Conservation (phyloP, 2,113 vertebrate genomes). For the Hemiscyllium ocellatum region DNA sequence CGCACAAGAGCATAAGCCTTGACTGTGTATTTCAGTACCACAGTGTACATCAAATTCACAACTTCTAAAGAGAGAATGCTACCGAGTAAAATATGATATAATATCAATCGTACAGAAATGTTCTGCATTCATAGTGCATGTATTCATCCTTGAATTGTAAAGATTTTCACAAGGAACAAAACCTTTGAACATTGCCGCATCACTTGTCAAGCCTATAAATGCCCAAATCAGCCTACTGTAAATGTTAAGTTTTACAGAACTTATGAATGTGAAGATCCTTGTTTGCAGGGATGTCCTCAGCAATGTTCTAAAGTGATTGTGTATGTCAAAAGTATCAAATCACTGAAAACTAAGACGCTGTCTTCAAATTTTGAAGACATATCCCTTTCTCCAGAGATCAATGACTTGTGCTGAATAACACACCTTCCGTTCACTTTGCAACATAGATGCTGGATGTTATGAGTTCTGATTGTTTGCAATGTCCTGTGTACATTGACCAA, state of each 20-base stretch:
- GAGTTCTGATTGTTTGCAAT: background rate
- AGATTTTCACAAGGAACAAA: background rate
- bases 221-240: background rate
- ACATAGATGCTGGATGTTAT: background rate
- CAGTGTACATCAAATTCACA: background rate
- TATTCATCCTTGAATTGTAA: background rate
- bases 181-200: background rate
- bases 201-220: background rate
- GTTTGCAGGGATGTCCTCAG: background rate
- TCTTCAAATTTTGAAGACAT: background rate
- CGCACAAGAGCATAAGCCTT: background rate
- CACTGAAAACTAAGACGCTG: background rate
- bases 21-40: background rate
- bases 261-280: background rate
- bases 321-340: background rate
- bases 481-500: background rate
- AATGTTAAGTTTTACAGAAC: background rate
- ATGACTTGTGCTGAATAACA: background rate
- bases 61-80: background rate
- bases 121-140: background rate
- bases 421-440: background rate
- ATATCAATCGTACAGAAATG: background rate
- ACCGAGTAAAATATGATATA: background rate
- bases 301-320: background rate
- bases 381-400: background rate